Evolutionary conservation across 2,113 vertebrate genomes (phyloP).

Genomic region (Ammodramus savannarum): DNA sequence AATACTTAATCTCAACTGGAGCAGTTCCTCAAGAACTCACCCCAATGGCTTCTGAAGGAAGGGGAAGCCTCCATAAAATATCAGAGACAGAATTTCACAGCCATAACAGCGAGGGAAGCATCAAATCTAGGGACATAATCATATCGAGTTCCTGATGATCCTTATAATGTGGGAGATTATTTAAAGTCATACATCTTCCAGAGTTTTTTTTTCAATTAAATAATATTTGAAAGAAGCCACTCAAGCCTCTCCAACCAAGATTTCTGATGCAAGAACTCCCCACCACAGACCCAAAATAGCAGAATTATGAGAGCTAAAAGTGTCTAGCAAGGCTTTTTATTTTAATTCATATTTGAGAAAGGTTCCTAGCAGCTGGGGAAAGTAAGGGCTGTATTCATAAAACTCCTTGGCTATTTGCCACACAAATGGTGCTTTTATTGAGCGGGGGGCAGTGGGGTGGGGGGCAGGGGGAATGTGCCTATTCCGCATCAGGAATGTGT

Average conservation of each 20-base stretch:
- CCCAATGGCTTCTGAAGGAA: background rate
- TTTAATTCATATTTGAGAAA: constrained; percentile 76
- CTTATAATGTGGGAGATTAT: background rate
- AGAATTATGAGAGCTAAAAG: constrained; percentile 43
- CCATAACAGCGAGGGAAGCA: background rate
- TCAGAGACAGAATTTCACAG: background rate
- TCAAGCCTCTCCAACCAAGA: constrained; percentile 24
- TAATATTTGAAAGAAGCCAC: constrained; percentile 43
- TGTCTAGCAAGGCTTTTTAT: constrained; percentile 61
- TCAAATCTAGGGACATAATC: background rate
- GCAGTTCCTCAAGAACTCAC: background rate
- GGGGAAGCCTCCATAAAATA: background rate
- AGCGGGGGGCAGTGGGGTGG: background rate
- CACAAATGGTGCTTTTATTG: constrained; percentile 66
- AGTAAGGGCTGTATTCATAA: constrained; percentile 75
- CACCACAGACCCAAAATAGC: constrained; percentile 46
- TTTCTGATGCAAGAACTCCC: constrained; percentile 28
- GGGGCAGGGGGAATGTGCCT: constrained; percentile 23
- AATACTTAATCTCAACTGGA: background rate
- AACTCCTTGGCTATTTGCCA: constrained; percentile 67
- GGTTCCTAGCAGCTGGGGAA: constrained; percentile 66
- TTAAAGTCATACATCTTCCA: background rate
- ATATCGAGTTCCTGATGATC: background rate
- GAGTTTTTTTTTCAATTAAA: background rate
- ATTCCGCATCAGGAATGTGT: constrained; percentile 61